Evolutionary conservation across 2,888 invertebrate species (phyloP).

Genomic region (Scelioninae gen. 1): DNA sequence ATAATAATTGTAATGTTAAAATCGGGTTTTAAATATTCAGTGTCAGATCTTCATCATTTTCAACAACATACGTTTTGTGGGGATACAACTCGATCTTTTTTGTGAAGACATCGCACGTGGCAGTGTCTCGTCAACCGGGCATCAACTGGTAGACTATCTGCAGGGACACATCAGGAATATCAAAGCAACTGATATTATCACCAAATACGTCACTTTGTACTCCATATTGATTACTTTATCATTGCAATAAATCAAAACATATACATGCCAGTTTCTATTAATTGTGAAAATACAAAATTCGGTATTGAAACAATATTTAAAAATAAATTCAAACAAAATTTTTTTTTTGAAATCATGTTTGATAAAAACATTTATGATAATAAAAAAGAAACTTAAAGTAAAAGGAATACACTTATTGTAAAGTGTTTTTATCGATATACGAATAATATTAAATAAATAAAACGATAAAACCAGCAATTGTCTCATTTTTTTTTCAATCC

Average conservation of each 20-base stretch:
- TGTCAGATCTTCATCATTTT: too few species aligned
- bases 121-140: conserved; percentile 42
- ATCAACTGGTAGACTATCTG: conserved; percentile 41
- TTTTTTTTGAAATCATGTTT: too few species aligned
- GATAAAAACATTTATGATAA: too few species aligned
- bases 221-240: conserved; percentile 49
- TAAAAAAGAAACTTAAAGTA: too few species aligned
- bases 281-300: conserved; percentile 9
- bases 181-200: conserved; percentile 53
- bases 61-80: too few species aligned
- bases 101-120: conserved; percentile 15
- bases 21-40: too few species aligned
- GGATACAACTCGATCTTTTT: too few species aligned
- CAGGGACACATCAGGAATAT: conserved; percentile 47
- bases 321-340: background rate
- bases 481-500: background rate
- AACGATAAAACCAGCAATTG: too few species aligned
- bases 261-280: conserved; percentile 12
- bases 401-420: too few species aligned
- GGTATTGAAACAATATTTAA: background rate
- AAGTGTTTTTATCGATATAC: too few species aligned
- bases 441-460: too few species aligned
- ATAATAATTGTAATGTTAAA: too few species aligned
- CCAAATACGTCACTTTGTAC: conserved; percentile 55
- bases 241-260: conserved; percentile 14